A percentile compares a stretch with the other conserved stretches of the same genome.
Conservation (phyloP, 2,797 vertebrate genomes). For the Lepidocolaptes lacrymiger region DNA sequence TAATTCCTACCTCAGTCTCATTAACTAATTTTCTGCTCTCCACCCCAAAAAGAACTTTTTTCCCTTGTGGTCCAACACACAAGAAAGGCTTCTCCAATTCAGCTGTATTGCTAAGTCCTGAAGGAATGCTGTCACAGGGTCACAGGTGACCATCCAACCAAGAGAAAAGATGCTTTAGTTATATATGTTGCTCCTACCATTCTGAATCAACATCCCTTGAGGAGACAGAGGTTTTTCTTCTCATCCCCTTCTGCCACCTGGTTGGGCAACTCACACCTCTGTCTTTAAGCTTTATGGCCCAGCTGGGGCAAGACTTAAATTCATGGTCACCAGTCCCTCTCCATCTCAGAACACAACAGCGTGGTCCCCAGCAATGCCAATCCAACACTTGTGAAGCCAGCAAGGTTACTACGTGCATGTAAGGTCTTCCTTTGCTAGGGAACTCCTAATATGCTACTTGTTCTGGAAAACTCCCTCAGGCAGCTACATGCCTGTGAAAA, state of each 20-base stretch:
- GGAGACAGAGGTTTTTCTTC: not conserved
- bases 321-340: not conserved
- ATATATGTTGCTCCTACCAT: not conserved
- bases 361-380: not conserved
- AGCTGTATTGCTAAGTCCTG: not conserved
- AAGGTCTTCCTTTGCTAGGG: not conserved
- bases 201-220: not conserved
- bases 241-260: not conserved
- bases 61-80: not conserved
- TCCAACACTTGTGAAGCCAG: fast-evolving
- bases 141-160: not conserved
- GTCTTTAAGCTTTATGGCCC: not conserved
- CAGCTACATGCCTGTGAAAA: conserved; percentile 31
- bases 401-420: fast-evolving
- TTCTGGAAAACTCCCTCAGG: conserved; percentile 60
- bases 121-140: not conserved
- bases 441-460: conserved; percentile 13
- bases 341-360: not conserved
- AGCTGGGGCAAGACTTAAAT: not conserved
- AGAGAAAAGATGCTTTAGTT: not conserved
- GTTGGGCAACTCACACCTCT: not conserved
- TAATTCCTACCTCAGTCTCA: not conserved
- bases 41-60: not conserved
- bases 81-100: not conserved
- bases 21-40: not conserved